Conservation (phyloP, 1,140 invertebrate species). For the Trichogramma pretiosum region DNA sequence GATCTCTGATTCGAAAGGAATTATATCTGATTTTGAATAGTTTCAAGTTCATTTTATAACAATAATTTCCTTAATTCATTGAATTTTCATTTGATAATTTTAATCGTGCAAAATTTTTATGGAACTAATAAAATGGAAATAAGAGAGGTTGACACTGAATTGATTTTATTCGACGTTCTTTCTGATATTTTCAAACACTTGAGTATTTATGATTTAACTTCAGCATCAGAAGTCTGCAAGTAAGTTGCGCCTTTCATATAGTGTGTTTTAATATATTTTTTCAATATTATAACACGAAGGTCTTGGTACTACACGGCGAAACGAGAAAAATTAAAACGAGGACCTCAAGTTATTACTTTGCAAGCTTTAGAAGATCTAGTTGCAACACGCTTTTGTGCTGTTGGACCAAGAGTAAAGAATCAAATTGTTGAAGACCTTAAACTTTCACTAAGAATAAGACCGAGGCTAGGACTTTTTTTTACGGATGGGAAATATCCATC, state of each 20-base stretch:
- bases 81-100: not conserved
- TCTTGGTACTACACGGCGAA: conserved; percentile 7
- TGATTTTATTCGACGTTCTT: conserved; percentile 9
- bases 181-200: conserved; percentile 7
- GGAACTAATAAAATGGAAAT: not conserved
- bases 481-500: conserved; percentile 15
- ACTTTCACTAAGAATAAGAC: conserved; percentile 3
- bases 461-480: conserved; percentile 5
- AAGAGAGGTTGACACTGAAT: conserved; percentile 2
- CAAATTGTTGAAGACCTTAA: conserved; percentile 3
- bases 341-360: conserved; percentile 12
- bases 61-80: too few relatives aligned
- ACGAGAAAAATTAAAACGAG: conserved; percentile 7
- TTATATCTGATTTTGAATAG: not conserved
- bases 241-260: not conserved
- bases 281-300: not conserved
- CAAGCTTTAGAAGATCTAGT: conserved; percentile 12
- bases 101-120: too few relatives aligned
- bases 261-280: not conserved
- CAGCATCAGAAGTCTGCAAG: conserved; percentile 10
- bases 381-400: conserved; percentile 7
- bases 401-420: not conserved
- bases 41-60: not conserved
- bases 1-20: not conserved
- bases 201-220: conserved; percentile 9